Evolutionary conservation across 2,888 invertebrate genomes (phyloP).

Genomic region (Nysson spinosus): DNA sequence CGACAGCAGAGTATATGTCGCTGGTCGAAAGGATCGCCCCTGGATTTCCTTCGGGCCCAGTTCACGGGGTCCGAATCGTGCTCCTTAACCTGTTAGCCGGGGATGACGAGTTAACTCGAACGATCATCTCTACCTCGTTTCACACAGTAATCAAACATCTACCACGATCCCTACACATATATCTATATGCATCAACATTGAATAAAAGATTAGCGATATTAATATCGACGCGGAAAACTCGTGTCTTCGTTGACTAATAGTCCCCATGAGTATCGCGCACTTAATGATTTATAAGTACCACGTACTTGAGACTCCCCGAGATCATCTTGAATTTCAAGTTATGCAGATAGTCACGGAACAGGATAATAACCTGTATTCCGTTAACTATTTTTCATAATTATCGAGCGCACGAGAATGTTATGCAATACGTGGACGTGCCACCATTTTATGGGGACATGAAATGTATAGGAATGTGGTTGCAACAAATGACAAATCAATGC

Average conservation of each 20-base stretch:
- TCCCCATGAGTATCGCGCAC: background rate
- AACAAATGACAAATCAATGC: no score
- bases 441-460: no score
- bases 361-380: background rate
- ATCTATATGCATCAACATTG: no score
- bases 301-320: background rate
- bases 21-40: constrained; percentile 9
- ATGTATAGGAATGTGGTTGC: no score
- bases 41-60: constrained; percentile 18
- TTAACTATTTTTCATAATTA: background rate
- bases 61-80: background rate
- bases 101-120: no score
- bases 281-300: constrained; percentile 2
- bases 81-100: constrained; percentile 15
- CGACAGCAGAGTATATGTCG: constrained; percentile 19
- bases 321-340: constrained; percentile 1
- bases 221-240: background rate
- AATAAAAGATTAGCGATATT: background rate
- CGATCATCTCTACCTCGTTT: no score
- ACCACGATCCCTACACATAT: no score
- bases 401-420: background rate
- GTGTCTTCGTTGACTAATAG: background rate
- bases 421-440: no score
- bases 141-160: no score
- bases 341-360: background rate